phyloP scores from a whole-genome alignment of 2,888 invertebrate genomes.

The Pollenia amentaria region DNA sequence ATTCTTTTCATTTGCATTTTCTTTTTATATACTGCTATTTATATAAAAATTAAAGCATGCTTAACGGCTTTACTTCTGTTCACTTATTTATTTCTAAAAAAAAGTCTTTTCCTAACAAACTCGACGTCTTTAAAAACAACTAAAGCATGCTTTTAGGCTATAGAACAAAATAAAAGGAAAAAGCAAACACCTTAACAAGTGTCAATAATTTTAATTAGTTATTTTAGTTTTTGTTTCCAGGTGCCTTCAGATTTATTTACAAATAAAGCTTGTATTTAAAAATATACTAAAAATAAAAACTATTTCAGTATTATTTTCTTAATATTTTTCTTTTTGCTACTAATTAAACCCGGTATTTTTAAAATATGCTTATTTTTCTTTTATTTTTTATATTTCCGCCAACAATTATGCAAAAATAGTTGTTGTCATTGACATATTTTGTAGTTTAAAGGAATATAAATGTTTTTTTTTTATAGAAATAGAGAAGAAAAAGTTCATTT shows the following conservation, averaged over 20 bases:
- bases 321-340: constrained; percentile 3
- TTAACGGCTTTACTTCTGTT: neutral
- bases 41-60: constrained; percentile 2
- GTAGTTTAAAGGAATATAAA: constrained; percentile 20
- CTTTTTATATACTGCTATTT: neutral
- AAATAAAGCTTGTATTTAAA: constrained; percentile 8
- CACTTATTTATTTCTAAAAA: neutral
- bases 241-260: constrained; percentile 11
- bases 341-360: constrained; percentile 43
- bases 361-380: constrained; percentile 7
- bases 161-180: neutral
- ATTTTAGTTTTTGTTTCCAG: neutral
- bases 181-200: constrained; percentile 34
- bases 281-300: neutral
- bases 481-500: constrained; percentile 28
- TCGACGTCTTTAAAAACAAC: neutral
- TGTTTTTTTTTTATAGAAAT: neutral
- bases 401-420: constrained; percentile 54
- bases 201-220: constrained; percentile 60
- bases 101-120: neutral
- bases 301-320: constrained; percentile 2
- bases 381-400: constrained; percentile 32
- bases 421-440: constrained; percentile 57
- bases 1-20: neutral
- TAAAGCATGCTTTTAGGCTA: constrained; percentile 25